phyloP scores from a whole-genome alignment of 2,797 vertebrate genomes.

The Apogon hyalosoma region DNA sequence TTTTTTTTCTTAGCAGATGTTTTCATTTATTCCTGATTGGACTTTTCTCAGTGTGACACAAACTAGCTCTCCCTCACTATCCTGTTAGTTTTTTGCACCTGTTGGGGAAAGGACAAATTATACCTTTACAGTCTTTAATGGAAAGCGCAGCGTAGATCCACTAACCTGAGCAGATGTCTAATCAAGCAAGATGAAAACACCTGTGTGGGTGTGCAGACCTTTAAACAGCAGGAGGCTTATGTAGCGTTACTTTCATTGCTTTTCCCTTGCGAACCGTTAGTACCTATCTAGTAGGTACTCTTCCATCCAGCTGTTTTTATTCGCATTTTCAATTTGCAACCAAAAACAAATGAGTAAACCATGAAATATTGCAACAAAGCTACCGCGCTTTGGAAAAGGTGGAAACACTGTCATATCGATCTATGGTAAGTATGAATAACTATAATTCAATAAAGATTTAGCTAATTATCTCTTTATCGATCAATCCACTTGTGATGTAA shows the following conservation, averaged over 20 bases:
- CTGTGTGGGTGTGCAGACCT: not conserved
- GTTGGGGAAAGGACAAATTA: not conserved
- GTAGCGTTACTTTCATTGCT: not conserved
- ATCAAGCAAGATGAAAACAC: conserved; percentile 7
- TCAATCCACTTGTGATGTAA: too few species aligned
- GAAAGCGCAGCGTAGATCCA: not conserved
- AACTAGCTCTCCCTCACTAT: not conserved
- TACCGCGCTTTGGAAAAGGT: too few species aligned
- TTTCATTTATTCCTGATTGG: not conserved
- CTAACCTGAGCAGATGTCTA: conserved; percentile 5
- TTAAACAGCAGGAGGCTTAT: not conserved
- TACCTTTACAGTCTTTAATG: not conserved
- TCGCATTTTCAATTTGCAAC: too few species aligned
- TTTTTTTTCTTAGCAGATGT: not conserved
- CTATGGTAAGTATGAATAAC: too few species aligned
- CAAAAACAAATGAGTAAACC: too few species aligned
- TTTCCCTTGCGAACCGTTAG: conserved; percentile 6
- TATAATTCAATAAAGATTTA: too few species aligned
- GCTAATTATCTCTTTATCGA: too few species aligned
- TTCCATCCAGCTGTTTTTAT: too few species aligned
- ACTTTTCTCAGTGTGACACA: not conserved
- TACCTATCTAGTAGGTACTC: not conserved
- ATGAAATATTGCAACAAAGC: too few species aligned
- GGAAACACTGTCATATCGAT: too few species aligned
- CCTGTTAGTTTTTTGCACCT: conserved; percentile 5